Evolutionary conservation across 2,888 invertebrate genomes (phyloP), one percentile per base, ranked within the genome.

Genomic region (Anthophora plumipes): DNA sequence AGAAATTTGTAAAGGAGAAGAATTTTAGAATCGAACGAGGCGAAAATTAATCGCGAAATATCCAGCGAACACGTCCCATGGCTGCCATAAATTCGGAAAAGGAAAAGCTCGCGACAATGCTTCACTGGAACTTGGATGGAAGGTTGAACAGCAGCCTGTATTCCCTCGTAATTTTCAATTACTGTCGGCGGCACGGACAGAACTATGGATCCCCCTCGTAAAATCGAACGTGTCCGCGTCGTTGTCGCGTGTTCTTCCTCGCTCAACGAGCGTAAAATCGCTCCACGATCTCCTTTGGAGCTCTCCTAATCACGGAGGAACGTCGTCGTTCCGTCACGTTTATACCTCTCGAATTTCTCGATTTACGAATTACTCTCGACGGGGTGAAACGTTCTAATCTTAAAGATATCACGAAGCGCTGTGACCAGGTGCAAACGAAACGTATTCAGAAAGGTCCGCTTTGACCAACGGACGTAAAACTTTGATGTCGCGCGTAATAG

Each of bases 401-500:
- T 31, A 31, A 31, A 31, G 31, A 22, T 37, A 66, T 39, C 48
- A 31, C n/a, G 52, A 39, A 22, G 20, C 31, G 14, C 22, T 31
- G 31, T 11, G 63, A 31, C 17, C 5, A 46, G 25, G 6, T 22
- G 46, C 43, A 25, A 25, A n/a, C 17, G 5, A 37, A 11, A 2
- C 20, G 59, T 20, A 59, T 68, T 70, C 50, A 68, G 9, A 17
- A n/a, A 14, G 20, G 3, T 31, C 41, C 31, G 0, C 50, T 71
- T 72, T 63, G 55, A 48, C 59, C 70, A 48, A n/a, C 9, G 72
- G 52, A n/a, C 31, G 61, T 55, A 59, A 46, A 72, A 75, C 85
- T 90, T 90, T 88, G 89, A 89, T 85, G 84, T 87, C 71, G 70
- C 64, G 37, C 66, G 78, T 71, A 82, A 83, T 80, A 70, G 77